Evolutionary conservation across 2,888 invertebrate species (phyloP).

Genomic region (Campoletis raptor): DNA sequence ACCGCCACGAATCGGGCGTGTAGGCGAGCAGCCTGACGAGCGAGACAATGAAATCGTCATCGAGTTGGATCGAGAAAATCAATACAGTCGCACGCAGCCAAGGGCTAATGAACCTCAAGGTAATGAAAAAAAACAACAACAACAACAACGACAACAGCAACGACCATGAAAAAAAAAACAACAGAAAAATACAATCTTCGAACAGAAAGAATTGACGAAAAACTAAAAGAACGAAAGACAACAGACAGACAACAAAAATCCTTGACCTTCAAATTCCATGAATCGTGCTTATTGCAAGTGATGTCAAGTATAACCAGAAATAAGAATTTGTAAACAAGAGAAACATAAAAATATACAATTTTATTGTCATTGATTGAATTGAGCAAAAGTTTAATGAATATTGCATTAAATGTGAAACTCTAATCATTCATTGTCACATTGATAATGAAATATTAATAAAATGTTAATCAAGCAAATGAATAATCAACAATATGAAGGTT

Average conservation of each 20-base stretch:
- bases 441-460: background rate
- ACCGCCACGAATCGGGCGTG: slow-evolving; percentile 85
- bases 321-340: background rate
- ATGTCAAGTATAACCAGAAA: background rate
- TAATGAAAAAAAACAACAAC: slow-evolving; percentile 75
- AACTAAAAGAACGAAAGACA: slow-evolving; percentile 25
- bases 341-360: too few relatives aligned
- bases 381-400: background rate
- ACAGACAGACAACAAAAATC: slow-evolving; percentile 35
- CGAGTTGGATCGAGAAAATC: slow-evolving; percentile 89
- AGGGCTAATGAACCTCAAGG: slow-evolving; percentile 85
- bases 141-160: slow-evolving; percentile 29
- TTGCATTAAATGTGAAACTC: background rate
- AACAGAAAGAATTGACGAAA: background rate
- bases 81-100: slow-evolving; percentile 87
- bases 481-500: background rate
- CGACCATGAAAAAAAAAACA: slow-evolving; percentile 32
- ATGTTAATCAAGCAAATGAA: background rate
- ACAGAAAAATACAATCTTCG: slow-evolving; percentile 24
- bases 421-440: background rate
- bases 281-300: too few relatives aligned
- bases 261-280: slow-evolving; percentile 12
- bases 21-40: slow-evolving; percentile 86
- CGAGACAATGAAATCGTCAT: slow-evolving; percentile 89
- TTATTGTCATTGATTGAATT: too few relatives aligned